Percentiles rank a stretch among this genome's conserved stretches.
Evolutionary conservation across 2,113 vertebrate genomes (phyloP).

Genomic region (Tenebrosternarchus preto): DNA sequence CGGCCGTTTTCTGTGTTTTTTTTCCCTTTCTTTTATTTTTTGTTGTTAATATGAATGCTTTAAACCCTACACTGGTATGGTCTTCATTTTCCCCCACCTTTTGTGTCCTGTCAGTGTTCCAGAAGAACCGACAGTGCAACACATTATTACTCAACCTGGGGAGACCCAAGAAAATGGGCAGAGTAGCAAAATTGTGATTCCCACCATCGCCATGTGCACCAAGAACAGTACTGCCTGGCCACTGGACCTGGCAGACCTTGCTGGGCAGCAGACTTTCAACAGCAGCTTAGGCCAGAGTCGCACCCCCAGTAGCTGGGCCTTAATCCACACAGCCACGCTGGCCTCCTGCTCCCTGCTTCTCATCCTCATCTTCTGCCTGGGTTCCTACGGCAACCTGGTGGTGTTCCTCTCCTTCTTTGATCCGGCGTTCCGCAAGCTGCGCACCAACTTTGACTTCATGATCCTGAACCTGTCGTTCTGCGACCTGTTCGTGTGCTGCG

Average conservation of each 20-base stretch:
- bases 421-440: constrained; percentile 91
- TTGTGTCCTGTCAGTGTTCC: constrained; percentile 27
- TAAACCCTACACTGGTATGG: neutral
- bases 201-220: constrained; percentile 59
- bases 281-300: constrained; percentile 58
- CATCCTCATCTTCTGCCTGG: constrained; percentile 86
- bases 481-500: constrained; percentile 92
- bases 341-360: constrained; percentile 86
- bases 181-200: constrained; percentile 42
- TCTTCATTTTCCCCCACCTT: neutral
- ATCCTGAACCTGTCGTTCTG: constrained; percentile 96
- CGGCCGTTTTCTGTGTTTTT: neutral
- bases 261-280: constrained; percentile 66
- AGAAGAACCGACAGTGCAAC: constrained; percentile 11
- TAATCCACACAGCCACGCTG: constrained; percentile 84
- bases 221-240: constrained; percentile 82
- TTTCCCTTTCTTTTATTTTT: too few relatives aligned
- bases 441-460: constrained; percentile 98
- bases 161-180: neutral
- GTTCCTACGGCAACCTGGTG: constrained; percentile 93
- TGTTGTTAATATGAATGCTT: too few relatives aligned
- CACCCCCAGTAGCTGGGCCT: constrained; percentile 66
- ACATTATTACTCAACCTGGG: neutral
- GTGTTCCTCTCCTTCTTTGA: constrained; percentile 96
- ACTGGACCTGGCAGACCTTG: constrained; percentile 69